Percentiles rank a stretch among this genome's conserved stretches.
phyloP scores from a whole-genome alignment of 1,140 invertebrate species.

The Asobara japonica region DNA sequence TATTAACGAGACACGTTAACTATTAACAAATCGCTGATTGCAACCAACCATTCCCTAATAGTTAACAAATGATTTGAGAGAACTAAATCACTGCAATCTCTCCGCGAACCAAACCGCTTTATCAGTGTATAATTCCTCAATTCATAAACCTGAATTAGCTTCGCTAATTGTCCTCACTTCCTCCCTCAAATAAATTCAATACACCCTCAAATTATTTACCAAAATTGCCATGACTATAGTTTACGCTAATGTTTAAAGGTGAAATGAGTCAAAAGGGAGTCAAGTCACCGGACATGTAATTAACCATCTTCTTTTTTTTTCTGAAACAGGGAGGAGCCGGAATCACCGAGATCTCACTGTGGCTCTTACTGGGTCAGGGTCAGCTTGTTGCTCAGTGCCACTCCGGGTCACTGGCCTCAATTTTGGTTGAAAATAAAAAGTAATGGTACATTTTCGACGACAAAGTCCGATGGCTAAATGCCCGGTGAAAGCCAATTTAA shows the following conservation, averaged over 20 bases:
- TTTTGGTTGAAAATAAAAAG: slow-evolving; percentile 31
- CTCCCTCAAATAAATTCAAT: too few species aligned
- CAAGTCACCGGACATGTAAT: neutral
- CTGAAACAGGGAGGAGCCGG: slow-evolving; percentile 10
- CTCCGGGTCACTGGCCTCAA: slow-evolving; percentile 51
- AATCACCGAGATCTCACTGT: slow-evolving; percentile 14
- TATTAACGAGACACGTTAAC: too few species aligned
- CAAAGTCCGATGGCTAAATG: neutral
- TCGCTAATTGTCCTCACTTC: too few species aligned
- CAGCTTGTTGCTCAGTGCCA: slow-evolving; percentile 37
- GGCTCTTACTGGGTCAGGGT: slow-evolving; percentile 49
- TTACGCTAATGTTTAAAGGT: neutral
- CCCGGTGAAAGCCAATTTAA: slow-evolving; percentile 15
- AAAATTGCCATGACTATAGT: too few species aligned
- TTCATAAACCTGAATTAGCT: too few species aligned
- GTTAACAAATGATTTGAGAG: too few species aligned
- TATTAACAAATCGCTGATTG: too few species aligned
- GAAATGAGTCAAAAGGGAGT: neutral
- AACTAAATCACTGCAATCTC: too few species aligned
- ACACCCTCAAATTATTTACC: too few species aligned
- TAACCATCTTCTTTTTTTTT: neutral
- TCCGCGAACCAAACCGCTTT: too few species aligned
- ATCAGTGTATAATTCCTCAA: too few species aligned
- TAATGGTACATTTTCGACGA: neutral
- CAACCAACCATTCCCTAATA: too few species aligned